Conservation (phyloP, 1,140 invertebrate species). For the Gerris buenoi region DNA sequence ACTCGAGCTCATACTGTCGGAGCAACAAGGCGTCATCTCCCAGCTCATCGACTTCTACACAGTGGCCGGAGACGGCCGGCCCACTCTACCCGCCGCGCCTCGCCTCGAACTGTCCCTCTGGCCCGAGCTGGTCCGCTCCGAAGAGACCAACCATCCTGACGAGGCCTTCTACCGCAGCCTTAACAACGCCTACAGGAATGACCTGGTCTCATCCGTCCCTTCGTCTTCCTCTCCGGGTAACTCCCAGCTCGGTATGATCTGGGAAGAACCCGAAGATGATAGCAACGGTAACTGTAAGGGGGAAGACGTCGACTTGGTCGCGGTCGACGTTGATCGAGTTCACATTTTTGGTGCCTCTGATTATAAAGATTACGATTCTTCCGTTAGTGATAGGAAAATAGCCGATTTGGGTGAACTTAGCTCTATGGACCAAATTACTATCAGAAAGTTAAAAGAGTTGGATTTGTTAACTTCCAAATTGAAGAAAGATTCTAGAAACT, state of each 20-base stretch:
- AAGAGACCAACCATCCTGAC: constrained; percentile 42
- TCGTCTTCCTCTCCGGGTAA: constrained; percentile 32
- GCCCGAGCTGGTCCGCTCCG: constrained; percentile 25
- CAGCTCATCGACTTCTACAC: constrained; percentile 69
- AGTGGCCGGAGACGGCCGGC: constrained; percentile 24
- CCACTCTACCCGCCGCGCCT: constrained; percentile 1
- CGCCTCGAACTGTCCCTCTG: constrained; percentile 17
- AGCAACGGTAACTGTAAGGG: constrained; percentile 30
- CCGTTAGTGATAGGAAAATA: constrained; percentile 59
- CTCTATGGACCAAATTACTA: constrained; percentile 55
- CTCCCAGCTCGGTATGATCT: constrained; percentile 64
- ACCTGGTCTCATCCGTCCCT: constrained; percentile 42
- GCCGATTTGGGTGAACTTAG: constrained; percentile 55
- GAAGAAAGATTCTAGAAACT: constrained; percentile 59
- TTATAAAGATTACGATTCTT: constrained; percentile 62
- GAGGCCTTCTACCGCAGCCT: constrained; percentile 78
- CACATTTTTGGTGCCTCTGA: constrained; percentile 60
- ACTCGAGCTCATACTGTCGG: constrained; percentile 70
- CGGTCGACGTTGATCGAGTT: constrained; percentile 35
- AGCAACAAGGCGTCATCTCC: constrained; percentile 80
- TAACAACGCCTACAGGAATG: constrained; percentile 71
- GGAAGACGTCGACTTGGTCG: constrained; percentile 24
- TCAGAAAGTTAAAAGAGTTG: constrained; percentile 60
- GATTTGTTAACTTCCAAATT: constrained; percentile 57
- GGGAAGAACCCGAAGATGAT: constrained; percentile 47